Percentiles rank a stretch among this genome's conserved stretches.
Evolutionary conservation across 2,113 vertebrate species (phyloP).

Genomic region (Pangasianodon hypophthalmus): DNA sequence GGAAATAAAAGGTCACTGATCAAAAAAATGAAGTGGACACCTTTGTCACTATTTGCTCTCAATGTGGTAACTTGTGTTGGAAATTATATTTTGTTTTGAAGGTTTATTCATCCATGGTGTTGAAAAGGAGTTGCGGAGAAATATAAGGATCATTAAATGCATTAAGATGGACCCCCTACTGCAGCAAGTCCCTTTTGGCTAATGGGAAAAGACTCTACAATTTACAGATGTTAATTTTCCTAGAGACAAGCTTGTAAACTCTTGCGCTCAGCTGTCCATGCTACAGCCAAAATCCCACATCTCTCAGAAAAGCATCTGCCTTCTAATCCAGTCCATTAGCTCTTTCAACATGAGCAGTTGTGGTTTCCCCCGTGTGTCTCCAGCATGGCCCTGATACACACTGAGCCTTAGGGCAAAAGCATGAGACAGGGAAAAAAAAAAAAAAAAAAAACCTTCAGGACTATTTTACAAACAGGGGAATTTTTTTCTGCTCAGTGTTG

Average conservation of each 20-base stretch:
- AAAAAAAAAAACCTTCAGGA: neutral
- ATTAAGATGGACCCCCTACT: neutral
- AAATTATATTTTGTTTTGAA: neutral
- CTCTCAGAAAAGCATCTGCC: constrained; percentile 34
- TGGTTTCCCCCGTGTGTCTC: neutral
- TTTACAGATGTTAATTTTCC: constrained; percentile 20
- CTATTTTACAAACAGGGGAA: neutral
- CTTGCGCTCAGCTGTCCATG: constrained; percentile 5
- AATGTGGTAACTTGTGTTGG: neutral
- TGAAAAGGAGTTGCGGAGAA: neutral
- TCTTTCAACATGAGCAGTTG: constrained; percentile 25
- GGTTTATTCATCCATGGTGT: neutral
- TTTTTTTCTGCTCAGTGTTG: neutral
- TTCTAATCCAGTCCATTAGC: constrained; percentile 13
- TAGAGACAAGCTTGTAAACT: constrained; percentile 32
- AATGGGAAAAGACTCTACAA: neutral
- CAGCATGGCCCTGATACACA: constrained; percentile 29
- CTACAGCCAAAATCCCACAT: constrained; percentile 11
- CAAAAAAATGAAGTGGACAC: neutral
- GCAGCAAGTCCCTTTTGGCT: neutral
- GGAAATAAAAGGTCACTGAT: constrained; percentile 1
- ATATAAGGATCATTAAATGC: neutral
- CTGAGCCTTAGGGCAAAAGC: constrained; percentile 3
- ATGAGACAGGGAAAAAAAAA: neutral
- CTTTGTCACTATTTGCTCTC: neutral